Base-by-base conservation (phyloP, 2,797 vertebrate species). In the Pipistrellus pygmaeus region DNA sequence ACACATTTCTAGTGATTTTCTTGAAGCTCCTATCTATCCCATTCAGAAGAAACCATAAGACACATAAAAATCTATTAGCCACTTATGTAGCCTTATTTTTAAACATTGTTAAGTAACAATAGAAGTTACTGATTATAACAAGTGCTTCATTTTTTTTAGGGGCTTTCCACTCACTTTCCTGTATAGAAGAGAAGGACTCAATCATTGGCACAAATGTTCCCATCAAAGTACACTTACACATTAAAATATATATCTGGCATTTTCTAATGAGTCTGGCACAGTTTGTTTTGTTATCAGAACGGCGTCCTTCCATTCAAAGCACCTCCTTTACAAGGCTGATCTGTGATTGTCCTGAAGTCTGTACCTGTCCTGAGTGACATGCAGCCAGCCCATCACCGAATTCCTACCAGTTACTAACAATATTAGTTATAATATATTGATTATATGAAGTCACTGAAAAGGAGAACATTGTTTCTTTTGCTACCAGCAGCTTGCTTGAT, bases 41-140 rank as follows among this genome's bases (percentile, higher is more conserved):
- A 51, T 62, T 90, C 73, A 85, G 51, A 82, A 90, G 41, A 92
- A 83, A 90, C 12, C 38, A 15, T 72, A 76, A 81, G 30, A 86
- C 18, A 64, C 2, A 83, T 5, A 66, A 23, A 78, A 35, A 32
- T 81, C 89, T 64, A 66, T 13, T 44, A 41, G 76, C 21, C 17
- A 78, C 32, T 73, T 30, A 38, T 2, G 10, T 3, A 25, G 57
- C 8, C 53, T 88, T 92, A 82, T 15, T 91, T 81, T 87, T 51
- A 91, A 95, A 87, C 53, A 72, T 1, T 44, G 13, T 57, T 30
- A 81, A 73, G 32, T 44, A 60, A 90, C 21, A 64, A 11, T 5
- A 41, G 48, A 69, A 48, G 15, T 27, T 18, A 41, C 0, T 9
- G 35, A 21, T 53, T 41, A 72, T 72, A 86, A 12, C 2, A 12